Evolutionary conservation across 1,140 invertebrate genomes (phyloP), one percentile per base, ranked within the genome.

Genomic region (Belonocnema kinseyi): DNA sequence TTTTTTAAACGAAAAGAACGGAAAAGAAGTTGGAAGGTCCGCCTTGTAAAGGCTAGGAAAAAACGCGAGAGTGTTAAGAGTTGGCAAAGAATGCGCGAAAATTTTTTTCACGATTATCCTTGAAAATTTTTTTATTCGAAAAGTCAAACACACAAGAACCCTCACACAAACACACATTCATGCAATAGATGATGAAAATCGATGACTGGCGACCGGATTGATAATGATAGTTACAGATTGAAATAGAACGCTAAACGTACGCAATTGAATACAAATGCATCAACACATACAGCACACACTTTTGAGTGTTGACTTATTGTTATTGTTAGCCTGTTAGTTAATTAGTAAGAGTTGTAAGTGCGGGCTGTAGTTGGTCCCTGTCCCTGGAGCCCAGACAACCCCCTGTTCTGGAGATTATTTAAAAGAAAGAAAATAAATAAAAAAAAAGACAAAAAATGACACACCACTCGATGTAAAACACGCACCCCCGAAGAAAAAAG

Each of bases 251-350:
- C 84, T 85, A 86, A 86, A 85, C 85, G 84, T 87, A 87, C 83
- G 81, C 85, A 84, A 87, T 82, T 85, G 85, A 87, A 88, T 85
- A 85, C 83, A 88, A 86, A 87, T 88, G 87, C 87, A 88, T 87
- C 85, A 88, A 88, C 86, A 88, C 88, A 80, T 82, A 79, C 81
- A 85, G 85, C 85, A 88, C 85, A 89, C 85, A 90, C 82, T 84
- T 85, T 90, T 90, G 86, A 90, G 90, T 89, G 90, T 92, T 90
- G 88, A 92, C 89, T 92, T 88, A 90, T 92, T 92, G 90, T 92
- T 91, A 92, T 92, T 92, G 91, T 92, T 92, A 92, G 91, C 87
- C 89, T 92, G 91, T 92, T 92, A 92, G 91, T 92, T 92, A 92
- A 92, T 92, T 92, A 90, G 88, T 92, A 91, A 91, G 89, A 91